phyloP scores from a whole-genome alignment of 2,888 invertebrate genomes.

The Zootermopsis nevadensis region DNA sequence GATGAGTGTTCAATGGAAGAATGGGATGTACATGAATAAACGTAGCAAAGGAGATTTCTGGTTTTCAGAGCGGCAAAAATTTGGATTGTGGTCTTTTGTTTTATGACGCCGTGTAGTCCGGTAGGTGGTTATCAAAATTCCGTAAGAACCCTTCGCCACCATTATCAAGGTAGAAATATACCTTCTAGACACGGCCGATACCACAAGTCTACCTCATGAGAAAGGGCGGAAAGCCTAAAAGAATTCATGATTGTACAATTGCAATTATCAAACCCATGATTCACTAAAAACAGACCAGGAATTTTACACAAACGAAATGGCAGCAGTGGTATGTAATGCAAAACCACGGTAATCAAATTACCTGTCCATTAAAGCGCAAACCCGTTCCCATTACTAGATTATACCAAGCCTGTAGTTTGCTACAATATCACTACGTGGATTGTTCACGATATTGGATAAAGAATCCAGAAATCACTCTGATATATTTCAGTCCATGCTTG shows the following conservation, averaged over 20 bases:
- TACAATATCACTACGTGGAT: background rate
- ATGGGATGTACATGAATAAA: too few relatives aligned
- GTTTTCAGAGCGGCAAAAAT: too few relatives aligned
- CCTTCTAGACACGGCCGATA: too few relatives aligned
- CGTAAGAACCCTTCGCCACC: too few relatives aligned
- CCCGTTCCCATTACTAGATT: background rate
- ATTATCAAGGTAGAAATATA: too few relatives aligned
- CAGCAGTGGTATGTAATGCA: background rate
- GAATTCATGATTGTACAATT: background rate
- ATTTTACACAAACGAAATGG: background rate
- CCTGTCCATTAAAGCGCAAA: background rate
- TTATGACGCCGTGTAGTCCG: too few relatives aligned
- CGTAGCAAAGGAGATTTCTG: too few relatives aligned
- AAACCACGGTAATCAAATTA: conserved; percentile 25
- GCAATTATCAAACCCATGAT: background rate
- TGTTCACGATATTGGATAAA: conserved; percentile 1
- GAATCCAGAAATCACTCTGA: background rate
- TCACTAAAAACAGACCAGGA: background rate
- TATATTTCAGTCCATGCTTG: background rate
- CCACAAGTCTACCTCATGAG: background rate
- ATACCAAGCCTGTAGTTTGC: background rate
- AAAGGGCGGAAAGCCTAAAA: background rate
- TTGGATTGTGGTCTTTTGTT: too few relatives aligned
- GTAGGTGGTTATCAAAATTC: too few relatives aligned
- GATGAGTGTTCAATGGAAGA: too few relatives aligned